These are phyloP conservation scores for Diabrotica balteata DNA, from an alignment of 2,888 invertebrate species.

Conservation along the genomic window DNA sequence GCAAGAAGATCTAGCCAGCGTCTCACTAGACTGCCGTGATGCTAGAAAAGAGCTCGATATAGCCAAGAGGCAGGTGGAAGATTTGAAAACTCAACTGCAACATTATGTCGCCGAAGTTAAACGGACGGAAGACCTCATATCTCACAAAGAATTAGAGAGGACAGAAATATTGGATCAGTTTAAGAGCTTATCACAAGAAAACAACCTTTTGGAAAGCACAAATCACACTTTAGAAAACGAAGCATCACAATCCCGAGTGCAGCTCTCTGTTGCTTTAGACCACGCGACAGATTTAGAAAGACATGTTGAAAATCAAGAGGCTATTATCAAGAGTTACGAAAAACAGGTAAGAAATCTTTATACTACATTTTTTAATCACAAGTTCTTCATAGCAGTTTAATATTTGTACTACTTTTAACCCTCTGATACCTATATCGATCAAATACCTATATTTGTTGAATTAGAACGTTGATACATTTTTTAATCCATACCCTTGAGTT, in stretches of 20 bases:
- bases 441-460: too few relatives aligned
- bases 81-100: conserved; percentile 77
- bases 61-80: conserved; percentile 74
- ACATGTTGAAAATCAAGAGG: conserved; percentile 66
- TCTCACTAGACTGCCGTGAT: conserved; percentile 68
- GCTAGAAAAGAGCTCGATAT: conserved; percentile 73
- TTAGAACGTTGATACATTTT: too few relatives aligned
- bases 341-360: conserved; percentile 59
- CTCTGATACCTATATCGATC: too few relatives aligned
- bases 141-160: conserved; percentile 78
- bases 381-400: too few relatives aligned
- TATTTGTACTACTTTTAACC: too few relatives aligned
- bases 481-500: too few relatives aligned
- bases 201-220: conserved; percentile 77
- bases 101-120: conserved; percentile 84
- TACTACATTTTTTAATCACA: too few relatives aligned
- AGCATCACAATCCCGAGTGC: conserved; percentile 72
- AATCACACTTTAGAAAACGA: conserved; percentile 82
- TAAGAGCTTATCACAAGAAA: conserved; percentile 78
- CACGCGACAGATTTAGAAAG: conserved; percentile 71
- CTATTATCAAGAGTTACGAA: conserved; percentile 65
- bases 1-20: conserved; percentile 74
- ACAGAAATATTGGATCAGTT: conserved; percentile 83
- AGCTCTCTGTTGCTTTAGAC: conserved; percentile 64
- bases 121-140: conserved; percentile 77